Conservation (phyloP, 64 coral and sea anemone genomes). For the Exaiptasia diaphana region DNA sequence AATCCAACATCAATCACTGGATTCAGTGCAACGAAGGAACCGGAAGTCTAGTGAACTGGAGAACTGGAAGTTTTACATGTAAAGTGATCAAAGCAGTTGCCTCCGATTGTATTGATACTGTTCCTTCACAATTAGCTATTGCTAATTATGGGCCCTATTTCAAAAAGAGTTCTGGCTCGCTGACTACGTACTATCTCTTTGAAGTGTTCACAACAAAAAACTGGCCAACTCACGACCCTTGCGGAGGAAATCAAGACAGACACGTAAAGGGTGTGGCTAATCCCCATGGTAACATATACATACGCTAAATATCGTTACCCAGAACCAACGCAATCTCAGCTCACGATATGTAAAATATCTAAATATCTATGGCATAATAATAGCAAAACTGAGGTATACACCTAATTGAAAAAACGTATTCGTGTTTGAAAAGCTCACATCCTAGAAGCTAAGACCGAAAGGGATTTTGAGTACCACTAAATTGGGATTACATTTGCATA, state of each 20-base stretch:
- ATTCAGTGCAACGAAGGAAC: slow-evolving; percentile 30
- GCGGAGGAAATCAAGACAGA: background rate
- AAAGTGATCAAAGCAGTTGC: slow-evolving; percentile 26
- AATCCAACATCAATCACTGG: slow-evolving; percentile 43
- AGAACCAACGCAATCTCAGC: no score
- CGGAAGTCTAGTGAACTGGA: slow-evolving; percentile 38
- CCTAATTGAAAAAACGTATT: no score
- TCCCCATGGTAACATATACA: background rate
- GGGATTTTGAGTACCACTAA: no score
- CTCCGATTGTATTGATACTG: background rate
- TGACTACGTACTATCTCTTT: no score
- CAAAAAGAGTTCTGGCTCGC: no score
- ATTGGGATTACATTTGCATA: no score
- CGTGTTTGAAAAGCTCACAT: no score
- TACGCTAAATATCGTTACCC: no score
- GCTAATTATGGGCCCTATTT: background rate
- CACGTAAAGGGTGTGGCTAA: background rate
- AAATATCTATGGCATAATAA: no score
- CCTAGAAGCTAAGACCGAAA: no score
- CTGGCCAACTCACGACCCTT: background rate
- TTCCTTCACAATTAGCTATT: background rate
- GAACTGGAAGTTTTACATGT: slow-evolving; percentile 19
- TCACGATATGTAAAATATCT: no score
- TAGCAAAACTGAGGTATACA: no score
- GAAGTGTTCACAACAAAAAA: background rate